Evolutionary conservation across 2,113 vertebrate genomes (phyloP).

Genomic region (Apus apus): DNA sequence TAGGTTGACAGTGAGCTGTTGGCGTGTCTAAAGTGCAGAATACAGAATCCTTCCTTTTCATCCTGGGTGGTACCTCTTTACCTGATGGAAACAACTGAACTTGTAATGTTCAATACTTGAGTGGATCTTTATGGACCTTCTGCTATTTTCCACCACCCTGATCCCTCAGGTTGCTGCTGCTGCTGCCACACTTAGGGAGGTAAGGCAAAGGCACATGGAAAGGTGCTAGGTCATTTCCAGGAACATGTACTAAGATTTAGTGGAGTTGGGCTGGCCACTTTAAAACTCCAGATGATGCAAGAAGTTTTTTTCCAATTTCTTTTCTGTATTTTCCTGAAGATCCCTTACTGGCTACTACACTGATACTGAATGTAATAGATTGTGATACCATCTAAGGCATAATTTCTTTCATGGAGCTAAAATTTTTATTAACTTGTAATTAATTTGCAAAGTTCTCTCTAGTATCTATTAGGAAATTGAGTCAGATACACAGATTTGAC

Average conservation of each 20-base stretch:
- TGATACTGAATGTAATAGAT: background rate
- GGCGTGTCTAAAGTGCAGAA: background rate
- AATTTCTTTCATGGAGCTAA: background rate
- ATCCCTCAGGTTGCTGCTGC: background rate
- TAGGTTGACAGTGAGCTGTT: background rate
- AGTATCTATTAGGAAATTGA: background rate
- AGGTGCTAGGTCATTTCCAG: background rate
- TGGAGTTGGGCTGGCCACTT: background rate
- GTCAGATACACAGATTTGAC: background rate
- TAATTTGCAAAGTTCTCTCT: background rate
- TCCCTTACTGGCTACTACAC: background rate
- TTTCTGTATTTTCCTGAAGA: background rate
- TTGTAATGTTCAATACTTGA: background rate
- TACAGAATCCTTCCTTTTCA: background rate
- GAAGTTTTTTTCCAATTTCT: background rate
- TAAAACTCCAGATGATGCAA: background rate
- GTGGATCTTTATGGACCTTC: background rate
- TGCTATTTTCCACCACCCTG: background rate
- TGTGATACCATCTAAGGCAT: background rate
- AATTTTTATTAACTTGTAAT: background rate
- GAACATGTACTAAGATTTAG: background rate
- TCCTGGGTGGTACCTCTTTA: background rate
- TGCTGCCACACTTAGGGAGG: fast-evolving
- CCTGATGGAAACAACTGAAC: background rate
- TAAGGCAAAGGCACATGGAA: background rate